Base-by-base conservation (phyloP, 2,888 invertebrate genomes). In the Lacanobia wlatinum region DNA sequence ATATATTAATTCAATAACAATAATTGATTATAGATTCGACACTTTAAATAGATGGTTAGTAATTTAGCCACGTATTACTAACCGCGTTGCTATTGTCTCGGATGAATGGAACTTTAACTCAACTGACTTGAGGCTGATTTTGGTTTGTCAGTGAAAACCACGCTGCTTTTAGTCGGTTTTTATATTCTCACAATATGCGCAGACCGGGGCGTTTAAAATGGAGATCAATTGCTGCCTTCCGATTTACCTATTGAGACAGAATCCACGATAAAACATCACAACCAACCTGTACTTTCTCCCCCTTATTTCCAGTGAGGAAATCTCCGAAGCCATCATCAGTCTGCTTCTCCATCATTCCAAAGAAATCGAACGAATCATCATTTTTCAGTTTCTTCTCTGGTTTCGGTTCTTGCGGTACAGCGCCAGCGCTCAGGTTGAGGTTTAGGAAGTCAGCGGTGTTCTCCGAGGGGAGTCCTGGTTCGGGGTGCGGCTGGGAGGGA, bases 341-440 rank as follows among this genome's bases (percentile, higher is more conserved):
- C 58, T 87, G 92, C 93, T 97, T 98, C 97, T 91, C 96, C 95
- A 94, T 93, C 93, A 95, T 92, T n/a, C 96, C 96, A 78, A 96
- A 96, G 91, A 96, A 96, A 77, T 98, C 98, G 58, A 97, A 96
- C 1, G 97, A 96, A 88, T 96, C 97, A 43, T 93, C 93, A 73
- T 86, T 92, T 80, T 93, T 93, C 28, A 95, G 70, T 69, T 94
- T 94, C 69, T 88, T 91, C 72, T 91, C 91, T 0, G 77, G 46
- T 58, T 84, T 86, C 9, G 84, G 70, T 68, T 88, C 78, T 64
- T 82, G 75, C 46, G 85, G 53, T 3, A 69, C 55, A 9, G 62
- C 52, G 14, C 78, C 75, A 1, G 87, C 60, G 85, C 82, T 87
- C 0, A 96, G 79, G 84, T 94, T 95, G 0, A 95, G 90, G 83